A percentile compares a stretch with the other conserved stretches of the same genome.
These are phyloP conservation scores for Phaedon cochleariae DNA, from an alignment of 2,888 invertebrate genomes.

Conservation along the genomic window DNA sequence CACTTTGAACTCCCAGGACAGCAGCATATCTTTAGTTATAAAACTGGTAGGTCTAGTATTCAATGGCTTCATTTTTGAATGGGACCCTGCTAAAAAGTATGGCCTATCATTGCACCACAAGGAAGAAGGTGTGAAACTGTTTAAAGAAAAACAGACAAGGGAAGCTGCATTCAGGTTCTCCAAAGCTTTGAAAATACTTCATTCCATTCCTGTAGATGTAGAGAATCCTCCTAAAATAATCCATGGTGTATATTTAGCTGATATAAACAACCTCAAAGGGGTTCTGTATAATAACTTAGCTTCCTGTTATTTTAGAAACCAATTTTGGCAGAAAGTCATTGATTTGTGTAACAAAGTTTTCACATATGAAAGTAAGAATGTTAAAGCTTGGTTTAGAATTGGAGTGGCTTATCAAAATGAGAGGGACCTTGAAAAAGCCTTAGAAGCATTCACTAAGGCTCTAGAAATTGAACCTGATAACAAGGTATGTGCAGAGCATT, in stretches of 20 bases:
- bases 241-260: constrained; percentile 63
- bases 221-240: constrained; percentile 62
- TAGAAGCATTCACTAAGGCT: constrained; percentile 66
- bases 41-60: constrained; percentile 58
- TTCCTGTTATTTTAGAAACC: constrained; percentile 77
- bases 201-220: constrained; percentile 68
- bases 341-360: constrained; percentile 68
- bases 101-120: constrained; percentile 62
- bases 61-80: constrained; percentile 61
- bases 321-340: constrained; percentile 73
- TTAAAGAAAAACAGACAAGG: constrained; percentile 63
- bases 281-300: constrained; percentile 84
- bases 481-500: constrained; percentile 69
- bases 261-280: constrained; percentile 69
- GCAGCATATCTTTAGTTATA: constrained; percentile 55
- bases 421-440: constrained; percentile 73
- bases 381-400: constrained; percentile 65
- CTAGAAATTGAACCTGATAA: constrained; percentile 72
- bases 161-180: constrained; percentile 80
- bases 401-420: constrained; percentile 65
- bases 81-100: constrained; percentile 60
- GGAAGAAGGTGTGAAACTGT: constrained; percentile 68
- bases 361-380: constrained; percentile 56
- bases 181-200: constrained; percentile 76
- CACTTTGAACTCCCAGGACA: constrained; percentile 55